Evolutionary conservation across 2,797 vertebrate genomes (phyloP).

Genomic region (Xenopus petersii): DNA sequence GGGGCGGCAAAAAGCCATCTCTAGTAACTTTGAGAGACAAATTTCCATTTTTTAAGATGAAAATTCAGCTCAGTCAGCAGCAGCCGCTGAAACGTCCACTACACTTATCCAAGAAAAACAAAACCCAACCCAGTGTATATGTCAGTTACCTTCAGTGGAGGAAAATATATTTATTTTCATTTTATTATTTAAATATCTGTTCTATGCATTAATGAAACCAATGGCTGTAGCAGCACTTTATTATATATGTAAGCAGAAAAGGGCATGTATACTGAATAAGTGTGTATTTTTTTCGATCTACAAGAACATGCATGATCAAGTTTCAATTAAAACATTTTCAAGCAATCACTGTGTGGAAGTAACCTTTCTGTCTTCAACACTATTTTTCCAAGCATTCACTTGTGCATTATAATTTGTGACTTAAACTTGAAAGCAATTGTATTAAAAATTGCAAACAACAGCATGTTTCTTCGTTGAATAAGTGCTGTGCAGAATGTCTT

Average conservation of each 20-base stretch:
- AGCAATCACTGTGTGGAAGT: conserved; percentile 47
- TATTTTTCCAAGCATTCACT: conserved; percentile 34
- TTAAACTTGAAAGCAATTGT: conserved; percentile 16
- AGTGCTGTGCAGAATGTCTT: not conserved
- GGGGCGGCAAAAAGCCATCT: too few species aligned
- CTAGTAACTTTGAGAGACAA: too few species aligned
- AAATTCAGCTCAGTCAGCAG: too few species aligned
- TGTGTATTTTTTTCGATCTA: not conserved
- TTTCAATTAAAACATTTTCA: conserved; percentile 46
- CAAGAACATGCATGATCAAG: conserved; percentile 38
- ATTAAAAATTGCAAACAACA: conserved; percentile 27
- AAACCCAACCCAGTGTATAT: too few species aligned
- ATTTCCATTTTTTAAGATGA: too few species aligned
- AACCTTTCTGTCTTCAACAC: conserved; percentile 29
- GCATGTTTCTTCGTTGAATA: conserved; percentile 14
- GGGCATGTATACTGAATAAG: conserved; percentile 25
- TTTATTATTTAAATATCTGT: too few species aligned
- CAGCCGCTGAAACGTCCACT: too few species aligned
- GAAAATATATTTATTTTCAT: too few species aligned
- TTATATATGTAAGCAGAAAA: conserved; percentile 40
- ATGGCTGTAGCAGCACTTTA: conserved; percentile 6
- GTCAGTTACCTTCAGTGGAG: too few species aligned
- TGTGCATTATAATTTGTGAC: conserved; percentile 15
- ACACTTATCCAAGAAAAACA: too few species aligned
- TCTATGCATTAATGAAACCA: not conserved